Conservation (phyloP, 1,140 invertebrate genomes). For the Pogonomyrmex californicus region DNA sequence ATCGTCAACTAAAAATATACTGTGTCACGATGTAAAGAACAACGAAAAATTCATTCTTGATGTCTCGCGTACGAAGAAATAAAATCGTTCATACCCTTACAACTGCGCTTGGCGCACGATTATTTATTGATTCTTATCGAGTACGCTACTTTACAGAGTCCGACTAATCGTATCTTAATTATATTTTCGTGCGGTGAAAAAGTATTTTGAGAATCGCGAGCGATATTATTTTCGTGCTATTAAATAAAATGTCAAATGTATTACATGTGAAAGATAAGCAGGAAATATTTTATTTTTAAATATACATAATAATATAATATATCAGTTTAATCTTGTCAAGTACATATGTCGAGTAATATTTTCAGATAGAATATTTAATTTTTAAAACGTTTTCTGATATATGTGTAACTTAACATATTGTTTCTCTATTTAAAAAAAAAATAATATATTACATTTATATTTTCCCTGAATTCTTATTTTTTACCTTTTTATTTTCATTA, state of each 20-base stretch:
- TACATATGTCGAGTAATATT: not conserved
- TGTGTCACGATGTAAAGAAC: constrained; percentile 24
- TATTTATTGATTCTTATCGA: constrained; percentile 82
- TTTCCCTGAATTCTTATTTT: not conserved
- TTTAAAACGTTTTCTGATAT: not conserved
- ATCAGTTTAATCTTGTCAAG: not conserved
- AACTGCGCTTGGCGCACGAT: constrained; percentile 78
- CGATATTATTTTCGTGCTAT: constrained; percentile 8
- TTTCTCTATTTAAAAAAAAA: not conserved
- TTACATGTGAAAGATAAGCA: not conserved
- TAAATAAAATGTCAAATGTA: not conserved
- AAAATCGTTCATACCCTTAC: constrained; percentile 80
- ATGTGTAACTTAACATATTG: not conserved
- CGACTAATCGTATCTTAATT: constrained; percentile 84
- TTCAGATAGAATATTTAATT: constrained; percentile 13
- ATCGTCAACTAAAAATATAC: constrained; percentile 34
- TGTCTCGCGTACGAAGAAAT: constrained; percentile 71
- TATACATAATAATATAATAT: not conserved
- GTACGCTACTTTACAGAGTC: constrained; percentile 76
- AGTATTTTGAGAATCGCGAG: constrained; percentile 53
- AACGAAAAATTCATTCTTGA: constrained; percentile 19
- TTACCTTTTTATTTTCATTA: not conserved
- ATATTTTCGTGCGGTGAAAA: constrained; percentile 76
- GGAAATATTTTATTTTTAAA: not conserved
- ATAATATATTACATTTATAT: constrained; percentile 12